These are phyloP conservation scores for Drosophila mimetica DNA, from an alignment of 2,888 invertebrate genomes.

Conservation along the genomic window DNA sequence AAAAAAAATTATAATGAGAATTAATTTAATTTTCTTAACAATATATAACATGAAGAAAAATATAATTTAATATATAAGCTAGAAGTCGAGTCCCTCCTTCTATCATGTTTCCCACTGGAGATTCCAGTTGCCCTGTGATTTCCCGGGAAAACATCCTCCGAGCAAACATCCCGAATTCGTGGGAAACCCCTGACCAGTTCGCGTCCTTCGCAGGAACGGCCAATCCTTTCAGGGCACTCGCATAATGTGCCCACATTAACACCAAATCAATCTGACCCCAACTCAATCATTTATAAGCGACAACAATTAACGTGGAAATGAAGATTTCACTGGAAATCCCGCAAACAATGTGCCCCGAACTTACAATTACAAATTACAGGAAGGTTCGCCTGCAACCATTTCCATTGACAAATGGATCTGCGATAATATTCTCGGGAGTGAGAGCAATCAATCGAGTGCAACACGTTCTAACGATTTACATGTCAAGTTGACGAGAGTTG, in stretches of 20 bases:
- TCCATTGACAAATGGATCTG: conserved; percentile 66
- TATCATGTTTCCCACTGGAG: neutral
- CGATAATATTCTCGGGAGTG: conserved; percentile 49
- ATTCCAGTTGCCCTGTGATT: conserved; percentile 9
- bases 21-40: too few relatives aligned
- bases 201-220: conserved; percentile 65
- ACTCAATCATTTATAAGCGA: conserved; percentile 26
- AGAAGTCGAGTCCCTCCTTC: neutral
- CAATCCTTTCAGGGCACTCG: conserved; percentile 61
- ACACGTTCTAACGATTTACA: conserved; percentile 77
- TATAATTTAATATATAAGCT: too few relatives aligned
- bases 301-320: conserved; percentile 42
- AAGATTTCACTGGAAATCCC: conserved; percentile 53
- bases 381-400: conserved; percentile 23
- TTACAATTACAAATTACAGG: conserved; percentile 72
- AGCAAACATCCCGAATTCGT: conserved; percentile 47
- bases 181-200: conserved; percentile 40
- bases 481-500: conserved; percentile 67
- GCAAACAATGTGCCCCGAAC: conserved; percentile 60
- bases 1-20: too few relatives aligned
- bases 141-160: conserved; percentile 3
- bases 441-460: conserved; percentile 77
- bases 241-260: conserved; percentile 79
- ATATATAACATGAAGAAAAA: too few relatives aligned
- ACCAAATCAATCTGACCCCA: conserved; percentile 8